These are phyloP conservation scores for Drosophila cracens DNA, from an alignment of 2,888 invertebrate species.

Conservation along the genomic window DNA sequence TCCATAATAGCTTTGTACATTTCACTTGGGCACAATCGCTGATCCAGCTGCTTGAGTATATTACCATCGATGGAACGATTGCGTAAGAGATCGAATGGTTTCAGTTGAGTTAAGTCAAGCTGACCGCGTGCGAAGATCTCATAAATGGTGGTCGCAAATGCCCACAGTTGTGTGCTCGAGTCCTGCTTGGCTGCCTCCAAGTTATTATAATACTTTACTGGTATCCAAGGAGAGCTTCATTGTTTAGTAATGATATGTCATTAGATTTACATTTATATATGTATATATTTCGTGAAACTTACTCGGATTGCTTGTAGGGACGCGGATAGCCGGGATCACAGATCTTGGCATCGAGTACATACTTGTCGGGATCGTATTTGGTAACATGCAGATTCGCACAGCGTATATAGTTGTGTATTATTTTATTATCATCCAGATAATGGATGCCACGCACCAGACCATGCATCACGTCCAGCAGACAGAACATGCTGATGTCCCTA, in stretches of 20 bases:
- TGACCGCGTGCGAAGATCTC: slow-evolving; percentile 94
- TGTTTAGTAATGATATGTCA: neutral
- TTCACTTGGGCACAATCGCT: slow-evolving; percentile 91
- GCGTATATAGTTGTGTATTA: slow-evolving; percentile 94
- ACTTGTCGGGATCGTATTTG: slow-evolving; percentile 87
- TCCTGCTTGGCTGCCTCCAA: slow-evolving; percentile 88
- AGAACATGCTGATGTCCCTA: slow-evolving; percentile 87
- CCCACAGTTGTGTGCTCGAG: slow-evolving; percentile 94
- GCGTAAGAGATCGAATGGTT: slow-evolving; percentile 73
- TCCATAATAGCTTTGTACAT: slow-evolving; percentile 90
- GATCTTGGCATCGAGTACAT: slow-evolving; percentile 91
- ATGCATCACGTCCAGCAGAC: slow-evolving; percentile 93
- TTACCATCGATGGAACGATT: slow-evolving; percentile 79
- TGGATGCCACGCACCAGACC: slow-evolving; percentile 93
- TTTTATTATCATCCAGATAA: slow-evolving; percentile 93
- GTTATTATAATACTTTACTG: slow-evolving; percentile 92
- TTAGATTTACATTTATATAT: neutral
- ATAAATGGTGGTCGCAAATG: slow-evolving; percentile 96
- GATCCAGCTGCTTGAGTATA: slow-evolving; percentile 89
- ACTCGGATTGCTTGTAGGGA: slow-evolving; percentile 84
- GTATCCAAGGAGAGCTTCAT: slow-evolving; percentile 94
- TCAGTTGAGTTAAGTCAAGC: slow-evolving; percentile 76
- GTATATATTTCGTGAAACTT: slow-evolving; percentile 27
- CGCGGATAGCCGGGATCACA: slow-evolving; percentile 92
- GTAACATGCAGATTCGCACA: slow-evolving; percentile 93